A percentile compares a stretch with the other conserved stretches of the same genome.
phyloP scores from a whole-genome alignment of 2,888 invertebrate species.

The Amphipyra tragopoginis region DNA sequence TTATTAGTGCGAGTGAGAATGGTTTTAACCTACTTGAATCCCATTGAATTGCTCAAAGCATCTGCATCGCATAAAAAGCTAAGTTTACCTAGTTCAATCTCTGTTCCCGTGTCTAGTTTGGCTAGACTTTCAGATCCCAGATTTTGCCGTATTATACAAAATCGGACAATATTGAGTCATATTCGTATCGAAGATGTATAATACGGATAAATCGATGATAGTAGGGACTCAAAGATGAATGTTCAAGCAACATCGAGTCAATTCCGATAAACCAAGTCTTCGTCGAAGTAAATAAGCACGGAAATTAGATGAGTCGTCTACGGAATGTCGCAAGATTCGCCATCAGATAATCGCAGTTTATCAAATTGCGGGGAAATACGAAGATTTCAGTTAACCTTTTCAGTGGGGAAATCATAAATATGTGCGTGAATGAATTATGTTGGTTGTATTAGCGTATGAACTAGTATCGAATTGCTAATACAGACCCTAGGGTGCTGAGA shows the following conservation, averaged over 20 bases:
- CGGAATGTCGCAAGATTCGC: neutral
- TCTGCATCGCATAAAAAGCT: neutral
- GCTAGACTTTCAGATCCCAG: no score
- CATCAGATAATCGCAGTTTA: neutral
- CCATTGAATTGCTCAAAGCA: neutral
- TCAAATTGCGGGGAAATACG: constrained; percentile 3
- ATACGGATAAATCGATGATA: neutral
- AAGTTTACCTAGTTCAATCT: neutral
- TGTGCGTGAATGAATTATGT: constrained; percentile 1
- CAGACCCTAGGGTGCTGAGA: neutral
- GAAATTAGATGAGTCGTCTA: constrained; percentile 1
- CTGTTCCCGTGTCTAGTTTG: no score
- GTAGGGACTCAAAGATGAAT: no score
- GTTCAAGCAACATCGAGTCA: neutral
- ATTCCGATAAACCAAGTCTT: neutral
- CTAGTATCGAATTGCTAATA: neutral
- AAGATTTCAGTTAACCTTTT: constrained; percentile 3
- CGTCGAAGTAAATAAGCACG: neutral
- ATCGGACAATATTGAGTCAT: no score
- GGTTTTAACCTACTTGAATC: no score
- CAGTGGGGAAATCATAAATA: constrained; percentile 1
- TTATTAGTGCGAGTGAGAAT: no score
- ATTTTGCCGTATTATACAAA: no score
- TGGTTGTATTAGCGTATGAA: neutral
- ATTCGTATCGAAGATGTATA: no score